A percentile compares a stretch with the other conserved stretches of the same genome.
Conservation (phyloP, 2,888 invertebrate species). For the Tachina grossa region DNA sequence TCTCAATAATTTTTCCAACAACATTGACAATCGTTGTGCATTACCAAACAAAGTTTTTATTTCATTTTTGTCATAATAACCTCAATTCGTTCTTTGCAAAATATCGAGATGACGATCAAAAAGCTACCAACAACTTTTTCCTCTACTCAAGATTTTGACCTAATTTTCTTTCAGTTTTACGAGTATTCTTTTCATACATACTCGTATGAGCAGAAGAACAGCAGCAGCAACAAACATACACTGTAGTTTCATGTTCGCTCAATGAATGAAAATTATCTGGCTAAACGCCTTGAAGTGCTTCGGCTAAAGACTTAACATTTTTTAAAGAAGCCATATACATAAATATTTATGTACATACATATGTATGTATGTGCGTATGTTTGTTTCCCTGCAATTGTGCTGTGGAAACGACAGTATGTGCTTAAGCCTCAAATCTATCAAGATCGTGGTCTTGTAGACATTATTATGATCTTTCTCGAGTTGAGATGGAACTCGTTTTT, state of each 20-base stretch:
- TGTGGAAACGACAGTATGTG: too few relatives aligned
- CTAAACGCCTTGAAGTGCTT: constrained; percentile 4
- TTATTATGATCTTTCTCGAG: neutral
- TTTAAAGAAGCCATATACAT: constrained; percentile 22
- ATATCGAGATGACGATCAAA: constrained; percentile 32
- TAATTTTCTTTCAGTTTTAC: constrained; percentile 42
- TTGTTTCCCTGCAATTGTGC: neutral
- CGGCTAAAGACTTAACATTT: constrained; percentile 35
- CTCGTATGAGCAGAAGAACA: neutral
- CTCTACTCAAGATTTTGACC: constrained; percentile 55
- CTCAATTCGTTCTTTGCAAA: constrained; percentile 52
- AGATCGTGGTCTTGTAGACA: neutral
- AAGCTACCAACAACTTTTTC: constrained; percentile 52
- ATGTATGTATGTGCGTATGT: neutral
- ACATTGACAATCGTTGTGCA: constrained; percentile 7
- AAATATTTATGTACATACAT: neutral
- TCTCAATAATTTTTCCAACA: neutral
- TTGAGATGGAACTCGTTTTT: constrained; percentile 51
- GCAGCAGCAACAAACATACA: neutral
- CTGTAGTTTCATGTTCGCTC: neutral
- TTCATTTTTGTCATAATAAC: constrained; percentile 62
- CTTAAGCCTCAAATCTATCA: constrained; percentile 1
- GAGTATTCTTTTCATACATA: constrained; percentile 20
- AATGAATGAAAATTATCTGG: constrained; percentile 1
- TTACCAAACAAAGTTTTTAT: constrained; percentile 31